These are phyloP conservation scores for Smutsia gigantea DNA, from an alignment of 2,797 vertebrate genomes.

Conservation along the genomic window DNA sequence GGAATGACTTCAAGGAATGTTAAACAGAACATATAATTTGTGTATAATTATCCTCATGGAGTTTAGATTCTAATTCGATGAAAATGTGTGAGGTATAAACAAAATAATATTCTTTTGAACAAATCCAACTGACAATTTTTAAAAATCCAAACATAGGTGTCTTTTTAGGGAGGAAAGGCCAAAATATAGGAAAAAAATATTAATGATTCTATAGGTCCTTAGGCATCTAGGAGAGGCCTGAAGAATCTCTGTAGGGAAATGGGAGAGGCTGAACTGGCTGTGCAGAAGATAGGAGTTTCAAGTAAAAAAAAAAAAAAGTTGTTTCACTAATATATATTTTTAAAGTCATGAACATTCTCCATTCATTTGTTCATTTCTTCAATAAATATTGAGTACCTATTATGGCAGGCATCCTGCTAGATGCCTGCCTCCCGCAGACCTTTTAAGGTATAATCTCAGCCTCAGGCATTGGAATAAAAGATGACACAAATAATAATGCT, in stretches of 20 bases:
- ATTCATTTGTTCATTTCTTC: background rate
- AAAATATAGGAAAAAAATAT: background rate
- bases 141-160: background rate
- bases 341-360: background rate
- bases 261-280: background rate
- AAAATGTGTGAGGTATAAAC: background rate
- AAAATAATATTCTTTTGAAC: slow-evolving; percentile 5
- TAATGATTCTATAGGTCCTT: background rate
- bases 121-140: background rate
- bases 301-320: too few relatives aligned
- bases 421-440: accelerated
- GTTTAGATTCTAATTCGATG: background rate
- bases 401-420: too few relatives aligned
- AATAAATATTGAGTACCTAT: background rate
- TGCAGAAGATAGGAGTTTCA: background rate
- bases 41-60: background rate
- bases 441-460: background rate
- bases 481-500: background rate
- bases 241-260: background rate
- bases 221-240: background rate
- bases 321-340: background rate
- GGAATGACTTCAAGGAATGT: background rate
- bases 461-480: background rate
- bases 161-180: background rate
- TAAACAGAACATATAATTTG: background rate